Evolutionary conservation across 2,797 vertebrate species (phyloP), one percentile per base, ranked within the genome.

Genomic region (Centropyge bicolor): DNA sequence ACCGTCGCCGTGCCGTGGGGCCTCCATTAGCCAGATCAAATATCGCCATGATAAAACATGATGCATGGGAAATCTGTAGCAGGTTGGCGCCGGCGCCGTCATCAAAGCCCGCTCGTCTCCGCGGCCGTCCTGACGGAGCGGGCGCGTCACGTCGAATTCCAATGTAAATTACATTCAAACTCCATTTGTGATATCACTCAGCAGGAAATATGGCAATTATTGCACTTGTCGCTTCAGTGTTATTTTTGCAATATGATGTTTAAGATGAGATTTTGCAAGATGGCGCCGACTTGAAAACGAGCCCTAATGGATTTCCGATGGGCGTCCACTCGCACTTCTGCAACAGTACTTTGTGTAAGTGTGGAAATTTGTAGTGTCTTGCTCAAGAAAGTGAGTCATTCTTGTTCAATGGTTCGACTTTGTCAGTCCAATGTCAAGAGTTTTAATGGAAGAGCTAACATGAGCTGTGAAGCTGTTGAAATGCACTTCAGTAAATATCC

Each of bases 21-120:
- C 67, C 54, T 79, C 81, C 65, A 88, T 86, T 81, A 78, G 22
- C 61, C 55, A 57, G 82, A 87, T 90, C 81, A 85, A 83, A 85
- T 27, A 64, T 20, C 4, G 27, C 67, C 19, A 27, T 67, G 77
- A 81, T 79, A 80, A 77, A 86, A 82, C 72, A 83, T 62, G 63
- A 84, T 64, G 71, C 76, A 82, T 80, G 64, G 76, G 77, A 65
- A 72, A 83, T 83, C 69, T 43, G 70, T 81, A 43, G 52, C 24
- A 51, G 73, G 36, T 74, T 51, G 61, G 62, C 78, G 81, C 57
- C 72, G 66, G 40, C 36, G n/a, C 9, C 11, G 3, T 40, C 40
- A 77, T 76, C 74, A 84, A 76, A 86, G 59, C 48, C 41, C 0
- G 38, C 72, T 48, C 27, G 2, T 43, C 54, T 55, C 27, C 74